Conservation (phyloP, 2,797 vertebrate species). For the Threskiornis aethiopicus region DNA sequence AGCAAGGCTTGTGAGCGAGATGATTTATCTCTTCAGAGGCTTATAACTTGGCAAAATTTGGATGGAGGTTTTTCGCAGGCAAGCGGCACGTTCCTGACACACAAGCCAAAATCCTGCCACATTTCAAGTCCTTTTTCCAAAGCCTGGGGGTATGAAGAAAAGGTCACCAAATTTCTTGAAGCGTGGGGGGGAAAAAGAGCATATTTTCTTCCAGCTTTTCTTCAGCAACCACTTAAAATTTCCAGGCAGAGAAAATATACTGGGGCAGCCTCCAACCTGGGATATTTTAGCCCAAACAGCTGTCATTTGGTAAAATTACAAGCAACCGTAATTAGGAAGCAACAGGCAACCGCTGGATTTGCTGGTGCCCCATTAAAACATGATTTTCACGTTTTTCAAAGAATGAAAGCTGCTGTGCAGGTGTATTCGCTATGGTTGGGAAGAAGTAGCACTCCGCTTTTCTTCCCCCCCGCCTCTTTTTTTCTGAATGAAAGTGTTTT, state of each 20-base stretch:
- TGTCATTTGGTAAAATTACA: neutral
- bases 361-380: neutral
- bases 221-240: neutral
- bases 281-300: neutral
- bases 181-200: fast-evolving
- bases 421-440: neutral
- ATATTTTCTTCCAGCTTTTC: neutral
- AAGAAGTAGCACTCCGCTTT: neutral
- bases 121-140: constrained; percentile 20
- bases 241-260: neutral
- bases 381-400: neutral
- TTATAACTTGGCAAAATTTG: neutral
- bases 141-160: neutral
- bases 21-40: neutral
- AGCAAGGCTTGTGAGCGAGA: neutral
- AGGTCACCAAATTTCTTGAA: constrained; percentile 23
- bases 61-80: neutral
- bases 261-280: neutral
- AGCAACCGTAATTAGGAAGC: neutral
- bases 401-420: neutral
- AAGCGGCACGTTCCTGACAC: neutral
- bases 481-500: constrained; percentile 56
- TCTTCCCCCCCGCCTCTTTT: neutral
- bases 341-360: neutral
- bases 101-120: neutral